These are phyloP conservation scores for Dryas iulia DNA, from an alignment of 1,140 invertebrate species.

Conservation along the genomic window DNA sequence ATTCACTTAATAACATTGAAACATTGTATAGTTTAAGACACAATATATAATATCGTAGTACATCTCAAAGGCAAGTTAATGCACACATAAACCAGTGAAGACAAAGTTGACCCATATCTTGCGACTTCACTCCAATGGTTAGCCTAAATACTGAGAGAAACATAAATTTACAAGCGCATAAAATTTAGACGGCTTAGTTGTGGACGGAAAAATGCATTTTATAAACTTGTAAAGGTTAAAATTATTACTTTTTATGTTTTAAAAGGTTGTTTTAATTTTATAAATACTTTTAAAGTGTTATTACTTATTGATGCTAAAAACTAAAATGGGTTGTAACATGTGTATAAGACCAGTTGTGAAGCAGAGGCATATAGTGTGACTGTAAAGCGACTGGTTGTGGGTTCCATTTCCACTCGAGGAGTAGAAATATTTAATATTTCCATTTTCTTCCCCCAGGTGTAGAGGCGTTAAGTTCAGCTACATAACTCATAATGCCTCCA, in stretches of 20 bases:
- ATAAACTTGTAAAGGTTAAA: background rate
- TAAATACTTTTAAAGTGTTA: too few species aligned
- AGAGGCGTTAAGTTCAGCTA: too few species aligned
- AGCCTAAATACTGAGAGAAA: slow-evolving; percentile 10
- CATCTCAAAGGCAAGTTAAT: background rate
- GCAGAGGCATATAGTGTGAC: too few species aligned
- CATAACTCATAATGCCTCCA: too few species aligned
- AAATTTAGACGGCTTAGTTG: background rate
- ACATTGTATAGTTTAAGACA: background rate
- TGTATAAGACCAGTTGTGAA: too few species aligned
- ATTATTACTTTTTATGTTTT: too few species aligned
- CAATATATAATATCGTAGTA: background rate
- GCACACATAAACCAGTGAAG: background rate
- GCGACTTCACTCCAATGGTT: slow-evolving; percentile 10
- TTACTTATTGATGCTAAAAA: too few species aligned
- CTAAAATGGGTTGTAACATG: too few species aligned
- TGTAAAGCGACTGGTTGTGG: background rate
- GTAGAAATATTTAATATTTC: too few species aligned
- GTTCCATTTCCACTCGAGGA: background rate
- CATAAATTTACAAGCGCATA: slow-evolving; percentile 21
- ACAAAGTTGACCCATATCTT: slow-evolving; percentile 17
- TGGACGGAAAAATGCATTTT: background rate
- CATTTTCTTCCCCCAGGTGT: too few species aligned
- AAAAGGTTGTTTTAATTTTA: too few species aligned
- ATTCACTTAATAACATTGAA: too few species aligned